phyloP scores from a whole-genome alignment of 1,140 invertebrate genomes.

The Bactericera cockerelli region DNA sequence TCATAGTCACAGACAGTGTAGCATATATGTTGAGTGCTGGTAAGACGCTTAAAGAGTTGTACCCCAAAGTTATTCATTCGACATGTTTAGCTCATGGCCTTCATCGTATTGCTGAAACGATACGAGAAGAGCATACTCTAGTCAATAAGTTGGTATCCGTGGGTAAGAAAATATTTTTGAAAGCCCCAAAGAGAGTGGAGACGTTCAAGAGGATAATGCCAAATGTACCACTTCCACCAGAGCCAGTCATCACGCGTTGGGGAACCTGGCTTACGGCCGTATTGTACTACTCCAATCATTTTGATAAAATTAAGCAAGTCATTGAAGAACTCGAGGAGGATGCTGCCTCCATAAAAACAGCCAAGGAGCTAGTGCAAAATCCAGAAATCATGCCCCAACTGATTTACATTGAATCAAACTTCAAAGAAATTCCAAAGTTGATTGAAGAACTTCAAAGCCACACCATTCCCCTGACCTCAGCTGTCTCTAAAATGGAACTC shows the following conservation, averaged over 20 bases:
- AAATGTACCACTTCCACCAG: slow-evolving; percentile 26
- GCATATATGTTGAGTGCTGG: not conserved
- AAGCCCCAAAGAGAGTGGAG: slow-evolving; percentile 22
- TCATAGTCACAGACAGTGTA: not conserved
- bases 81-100: not conserved
- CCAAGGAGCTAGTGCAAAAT: not conserved
- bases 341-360: not conserved
- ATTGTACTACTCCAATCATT: slow-evolving; percentile 25
- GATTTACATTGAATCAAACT: not conserved
- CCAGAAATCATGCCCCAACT: not conserved
- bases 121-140: not conserved
- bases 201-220: slow-evolving; percentile 25
- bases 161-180: not conserved
- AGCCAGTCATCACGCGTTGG: slow-evolving; percentile 29
- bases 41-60: not conserved
- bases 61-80: not conserved
- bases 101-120: too few relatives aligned
- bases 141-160: not conserved
- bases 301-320: slow-evolving; percentile 16
- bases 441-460: too few relatives aligned
- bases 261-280: slow-evolving; percentile 29
- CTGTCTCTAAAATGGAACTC: too few relatives aligned
- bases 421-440: not conserved
- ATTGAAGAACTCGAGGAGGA: not conserved
- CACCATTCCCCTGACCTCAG: too few relatives aligned